Conservation (phyloP, 2,888 invertebrate species). For the Melanotus villosus region DNA sequence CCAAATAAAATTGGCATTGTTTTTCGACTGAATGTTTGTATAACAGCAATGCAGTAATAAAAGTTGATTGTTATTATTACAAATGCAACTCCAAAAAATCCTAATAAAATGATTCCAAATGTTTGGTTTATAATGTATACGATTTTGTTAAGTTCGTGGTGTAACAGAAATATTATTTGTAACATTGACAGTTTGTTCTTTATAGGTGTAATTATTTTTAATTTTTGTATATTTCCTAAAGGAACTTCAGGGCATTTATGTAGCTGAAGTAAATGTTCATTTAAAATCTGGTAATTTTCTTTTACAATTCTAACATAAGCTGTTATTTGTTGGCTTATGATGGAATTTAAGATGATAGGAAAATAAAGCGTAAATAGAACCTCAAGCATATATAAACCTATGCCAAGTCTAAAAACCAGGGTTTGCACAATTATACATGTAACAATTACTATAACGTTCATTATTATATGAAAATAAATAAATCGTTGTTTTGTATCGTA, state of each 20-base stretch:
- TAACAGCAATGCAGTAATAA: constrained; percentile 49
- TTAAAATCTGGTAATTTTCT: constrained; percentile 49
- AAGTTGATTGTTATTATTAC: constrained; percentile 54
- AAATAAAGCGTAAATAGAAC: constrained; percentile 42
- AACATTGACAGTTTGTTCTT: constrained; percentile 47
- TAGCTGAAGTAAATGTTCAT: constrained; percentile 49
- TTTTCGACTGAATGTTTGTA: constrained; percentile 28
- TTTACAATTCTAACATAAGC: constrained; percentile 46
- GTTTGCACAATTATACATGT: constrained; percentile 43
- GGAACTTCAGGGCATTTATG: constrained; percentile 28
- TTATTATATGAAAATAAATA: constrained; percentile 23
- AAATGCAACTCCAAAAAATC: constrained; percentile 55
- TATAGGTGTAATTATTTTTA: constrained; percentile 46
- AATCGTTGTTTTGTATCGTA: constrained; percentile 46
- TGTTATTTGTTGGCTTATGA: constrained; percentile 48
- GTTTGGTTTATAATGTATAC: constrained; percentile 52
- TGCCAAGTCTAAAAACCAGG: constrained; percentile 31
- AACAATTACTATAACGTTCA: not conserved
- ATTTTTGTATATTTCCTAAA: constrained; percentile 34
- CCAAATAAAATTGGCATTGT: constrained; percentile 18
- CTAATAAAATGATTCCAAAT: constrained; percentile 55
- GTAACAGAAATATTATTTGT: constrained; percentile 52
- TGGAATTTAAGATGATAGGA: constrained; percentile 45
- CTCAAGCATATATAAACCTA: not conserved
- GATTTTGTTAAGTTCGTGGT: constrained; percentile 56